A percentile compares a stretch with the other conserved stretches of the same genome.
Conservation (phyloP, 2,797 vertebrate species). For the Uromys caudimaculatus region DNA sequence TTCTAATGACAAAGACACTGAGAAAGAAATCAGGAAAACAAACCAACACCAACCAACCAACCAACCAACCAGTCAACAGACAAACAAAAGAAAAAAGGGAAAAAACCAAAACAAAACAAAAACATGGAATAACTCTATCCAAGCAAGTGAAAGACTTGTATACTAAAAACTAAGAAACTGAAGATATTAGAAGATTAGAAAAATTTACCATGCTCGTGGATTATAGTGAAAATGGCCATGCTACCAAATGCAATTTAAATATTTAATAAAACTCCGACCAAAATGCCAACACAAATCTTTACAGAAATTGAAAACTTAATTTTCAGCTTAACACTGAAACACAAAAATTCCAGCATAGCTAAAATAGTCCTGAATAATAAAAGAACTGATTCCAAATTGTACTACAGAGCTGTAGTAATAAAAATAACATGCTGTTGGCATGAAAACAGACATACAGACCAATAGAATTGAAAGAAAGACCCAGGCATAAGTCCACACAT, state of each 20-base stretch:
- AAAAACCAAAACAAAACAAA: neutral
- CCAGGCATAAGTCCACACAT: too few relatives aligned
- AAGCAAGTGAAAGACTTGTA: neutral
- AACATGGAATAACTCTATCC: neutral
- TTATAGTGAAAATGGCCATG: neutral
- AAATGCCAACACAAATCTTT: neutral
- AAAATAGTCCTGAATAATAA: neutral
- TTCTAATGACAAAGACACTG: neutral
- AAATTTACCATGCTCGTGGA: neutral
- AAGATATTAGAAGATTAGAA: neutral
- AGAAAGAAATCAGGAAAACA: neutral
- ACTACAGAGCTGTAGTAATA: neutral
- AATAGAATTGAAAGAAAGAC: too few relatives aligned
- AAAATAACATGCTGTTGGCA: neutral
- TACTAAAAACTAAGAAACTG: neutral
- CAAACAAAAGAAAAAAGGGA: too few relatives aligned
- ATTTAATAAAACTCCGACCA: neutral
- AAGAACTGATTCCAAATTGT: neutral
- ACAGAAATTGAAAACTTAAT: neutral
- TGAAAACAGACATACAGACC: too few relatives aligned
- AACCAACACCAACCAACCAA: neutral
- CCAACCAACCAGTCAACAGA: neutral
- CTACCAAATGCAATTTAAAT: neutral
- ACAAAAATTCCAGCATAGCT: neutral
- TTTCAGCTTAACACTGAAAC: neutral